phyloP scores from a whole-genome alignment of 2,113 vertebrate genomes.

The Tretioscincus oriximinensis region DNA sequence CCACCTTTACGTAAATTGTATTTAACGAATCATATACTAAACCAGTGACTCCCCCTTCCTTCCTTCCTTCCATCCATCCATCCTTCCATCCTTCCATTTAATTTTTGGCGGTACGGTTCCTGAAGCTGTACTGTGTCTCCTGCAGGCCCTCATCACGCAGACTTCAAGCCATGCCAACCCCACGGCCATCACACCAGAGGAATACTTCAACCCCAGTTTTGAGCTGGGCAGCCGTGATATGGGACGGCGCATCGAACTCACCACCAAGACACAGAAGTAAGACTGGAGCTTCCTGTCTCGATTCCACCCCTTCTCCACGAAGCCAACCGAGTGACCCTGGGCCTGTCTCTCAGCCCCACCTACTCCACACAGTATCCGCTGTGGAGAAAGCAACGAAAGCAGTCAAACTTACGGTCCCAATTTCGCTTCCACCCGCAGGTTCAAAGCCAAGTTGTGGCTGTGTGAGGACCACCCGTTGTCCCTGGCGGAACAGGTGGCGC shows the following conservation, averaged over 20 bases:
- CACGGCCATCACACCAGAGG: constrained; percentile 89
- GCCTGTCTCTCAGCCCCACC: no score
- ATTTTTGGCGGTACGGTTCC: no score
- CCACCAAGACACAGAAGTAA: constrained; percentile 98
- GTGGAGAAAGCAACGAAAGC: no score
- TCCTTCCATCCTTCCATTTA: no score
- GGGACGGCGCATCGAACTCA: constrained; percentile 92
- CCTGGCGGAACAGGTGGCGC: constrained; percentile 91
- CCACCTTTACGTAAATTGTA: no score
- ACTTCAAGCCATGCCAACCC: constrained; percentile 90
- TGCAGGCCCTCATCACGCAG: constrained; percentile 90
- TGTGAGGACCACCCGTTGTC: constrained; percentile 96
- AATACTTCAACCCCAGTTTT: constrained; percentile 92
- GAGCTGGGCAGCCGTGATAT: constrained; percentile 87
- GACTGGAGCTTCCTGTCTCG: no score
- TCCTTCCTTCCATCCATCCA: no score
- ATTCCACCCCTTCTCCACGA: no score
- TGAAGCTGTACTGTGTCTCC: accelerated
- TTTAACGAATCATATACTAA: no score
- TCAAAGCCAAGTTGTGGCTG: constrained; percentile 97
- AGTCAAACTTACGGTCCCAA: constrained; percentile 7
- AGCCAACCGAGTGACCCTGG: no score
- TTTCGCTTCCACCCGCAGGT: constrained; percentile 72
- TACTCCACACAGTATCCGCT: no score
- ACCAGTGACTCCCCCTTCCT: no score